Evolutionary conservation across 2,113 vertebrate species (phyloP).

Genomic region (Neolamprologus toae): DNA sequence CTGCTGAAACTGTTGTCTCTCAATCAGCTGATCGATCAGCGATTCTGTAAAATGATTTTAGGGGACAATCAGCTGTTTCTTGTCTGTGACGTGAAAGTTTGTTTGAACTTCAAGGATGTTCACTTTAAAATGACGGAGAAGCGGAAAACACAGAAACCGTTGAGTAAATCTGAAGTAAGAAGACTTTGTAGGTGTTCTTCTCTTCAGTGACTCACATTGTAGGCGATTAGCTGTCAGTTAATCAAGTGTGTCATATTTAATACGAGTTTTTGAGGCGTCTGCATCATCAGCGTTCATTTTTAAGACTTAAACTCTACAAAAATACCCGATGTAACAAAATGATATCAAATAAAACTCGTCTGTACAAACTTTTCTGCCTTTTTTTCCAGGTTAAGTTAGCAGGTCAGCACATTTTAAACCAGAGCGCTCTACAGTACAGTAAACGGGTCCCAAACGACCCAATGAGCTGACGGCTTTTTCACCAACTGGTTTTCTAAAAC

Average conservation of each 20-base stretch:
- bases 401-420: not conserved
- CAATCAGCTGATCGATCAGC: not conserved
- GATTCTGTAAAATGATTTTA: not conserved
- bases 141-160: fast-evolving
- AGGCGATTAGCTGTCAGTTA: not conserved
- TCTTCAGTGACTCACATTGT: not conserved
- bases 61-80: not conserved
- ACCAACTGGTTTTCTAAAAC: not conserved
- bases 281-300: not conserved
- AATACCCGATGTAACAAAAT: not conserved
- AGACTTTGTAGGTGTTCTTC: not conserved
- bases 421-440: not conserved
- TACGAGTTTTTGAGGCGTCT: not conserved
- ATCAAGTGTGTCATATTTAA: not conserved
- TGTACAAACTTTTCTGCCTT: not conserved
- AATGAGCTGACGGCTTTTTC: not conserved
- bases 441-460: not conserved
- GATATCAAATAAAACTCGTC: not conserved
- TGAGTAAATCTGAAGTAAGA: not conserved
- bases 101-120: not conserved
- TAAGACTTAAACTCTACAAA: not conserved
- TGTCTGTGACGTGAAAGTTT: fast-evolving
- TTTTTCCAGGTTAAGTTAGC: not conserved
- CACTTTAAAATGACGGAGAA: not conserved
- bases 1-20: not conserved